phyloP scores from a whole-genome alignment of 2,888 invertebrate species.

The Phania funesta region DNA sequence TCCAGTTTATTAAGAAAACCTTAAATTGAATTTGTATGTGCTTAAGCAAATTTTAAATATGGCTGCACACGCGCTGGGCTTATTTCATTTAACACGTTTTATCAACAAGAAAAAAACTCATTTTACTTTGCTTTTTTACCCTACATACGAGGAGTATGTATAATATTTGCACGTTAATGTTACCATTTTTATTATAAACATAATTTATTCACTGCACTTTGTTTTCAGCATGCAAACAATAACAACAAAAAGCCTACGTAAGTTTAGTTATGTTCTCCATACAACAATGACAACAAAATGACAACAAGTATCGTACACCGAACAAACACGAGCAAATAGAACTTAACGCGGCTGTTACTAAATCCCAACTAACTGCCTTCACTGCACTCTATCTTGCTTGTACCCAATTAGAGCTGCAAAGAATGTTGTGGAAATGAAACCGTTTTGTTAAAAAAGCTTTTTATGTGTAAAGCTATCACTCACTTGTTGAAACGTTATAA shows the following conservation, averaged over 20 bases:
- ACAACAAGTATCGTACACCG: background rate
- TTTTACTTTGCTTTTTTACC: slow-evolving; percentile 17
- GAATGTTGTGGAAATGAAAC: slow-evolving; percentile 18
- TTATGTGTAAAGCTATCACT: slow-evolving; percentile 10
- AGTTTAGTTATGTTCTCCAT: slow-evolving; percentile 33
- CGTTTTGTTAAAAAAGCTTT: slow-evolving; percentile 13
- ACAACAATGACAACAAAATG: slow-evolving; percentile 23
- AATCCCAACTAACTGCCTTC: slow-evolving; percentile 58
- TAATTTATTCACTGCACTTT: slow-evolving; percentile 28
- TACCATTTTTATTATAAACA: slow-evolving; percentile 33
- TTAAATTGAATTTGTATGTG: background rate
- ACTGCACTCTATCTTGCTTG: background rate
- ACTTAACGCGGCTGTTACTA: slow-evolving; percentile 60
- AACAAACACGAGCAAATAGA: slow-evolving; percentile 5
- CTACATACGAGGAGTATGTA: no score
- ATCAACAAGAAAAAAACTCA: background rate
- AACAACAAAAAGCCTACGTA: slow-evolving; percentile 53
- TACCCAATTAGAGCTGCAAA: background rate
- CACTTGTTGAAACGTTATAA: background rate
- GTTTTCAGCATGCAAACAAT: slow-evolving; percentile 32
- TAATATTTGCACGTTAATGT: background rate
- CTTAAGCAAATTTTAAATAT: slow-evolving; percentile 30
- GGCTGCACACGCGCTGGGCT: slow-evolving; percentile 50
- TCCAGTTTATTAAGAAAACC: no score
- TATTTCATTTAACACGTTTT: background rate